Base-by-base conservation (phyloP, 2,888 invertebrate genomes). In the Clunio marinus region DNA sequence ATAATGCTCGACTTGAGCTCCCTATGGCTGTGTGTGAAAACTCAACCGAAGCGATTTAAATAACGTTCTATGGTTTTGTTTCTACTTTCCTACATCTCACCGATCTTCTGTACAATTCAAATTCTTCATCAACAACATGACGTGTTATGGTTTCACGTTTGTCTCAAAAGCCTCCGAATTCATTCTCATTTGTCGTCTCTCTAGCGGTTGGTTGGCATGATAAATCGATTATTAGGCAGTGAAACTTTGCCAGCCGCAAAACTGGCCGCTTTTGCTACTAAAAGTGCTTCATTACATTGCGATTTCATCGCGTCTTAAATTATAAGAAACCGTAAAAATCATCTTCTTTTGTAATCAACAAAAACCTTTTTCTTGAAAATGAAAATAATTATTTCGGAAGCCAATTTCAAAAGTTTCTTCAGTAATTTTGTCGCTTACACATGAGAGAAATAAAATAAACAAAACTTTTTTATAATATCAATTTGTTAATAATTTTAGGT, bases 21-120 rank as follows among this genome's bases (percentile, higher is more conserved):
- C 46, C 59, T 20, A 20, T 59, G 20, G 41, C 25, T 66, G 22
- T 55, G 59, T 59, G 66, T 66, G 66, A 63, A 63, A 63, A 63
- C 51, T 15, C 51, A n/a, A 28, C 51, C 32, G 46, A 28, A 46
- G 66, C 55, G 28, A 66, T 66, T 66, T 66, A 32, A 66, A 66
- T 66, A 55, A 22, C 22, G 46, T 45, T 22, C 10, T n/a, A 41
- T 41, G 51, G 17, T 51, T 17, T 59, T 59, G 15, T 32, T 27
- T 51, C 2, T 22, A 22, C 28, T n/a, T 27, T 58, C n/a, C 3
- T 15, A 32, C 10, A 10, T 32, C 10, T 5, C 57, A 25, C 25
- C 10, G 51, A n/a, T 22, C 3, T 22, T n/a, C 17, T 17, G 20
- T 22, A 51, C 17, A 45, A 15, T 45, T 45, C 15, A n/a, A n/a